These are phyloP conservation scores for Chlorops oryzae DNA, from an alignment of 1,140 invertebrate species.

Conservation along the genomic window DNA sequence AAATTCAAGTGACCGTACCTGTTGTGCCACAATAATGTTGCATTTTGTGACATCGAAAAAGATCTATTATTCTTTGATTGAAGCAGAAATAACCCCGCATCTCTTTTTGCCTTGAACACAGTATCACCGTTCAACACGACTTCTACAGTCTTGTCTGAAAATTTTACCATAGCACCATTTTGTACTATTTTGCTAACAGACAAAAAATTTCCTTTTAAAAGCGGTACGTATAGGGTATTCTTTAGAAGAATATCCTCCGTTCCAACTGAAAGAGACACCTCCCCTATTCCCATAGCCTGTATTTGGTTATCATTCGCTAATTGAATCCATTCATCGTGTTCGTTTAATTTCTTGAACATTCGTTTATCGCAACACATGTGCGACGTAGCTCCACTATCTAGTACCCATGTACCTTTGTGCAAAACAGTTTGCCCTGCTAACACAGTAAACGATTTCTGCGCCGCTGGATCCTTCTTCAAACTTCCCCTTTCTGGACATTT, in stretches of 20 bases:
- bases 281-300: not conserved
- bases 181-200: conserved; percentile 1
- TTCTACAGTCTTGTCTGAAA: not conserved
- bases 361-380: conserved; percentile 10
- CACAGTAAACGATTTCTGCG: not conserved
- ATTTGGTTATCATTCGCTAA: conserved; percentile 8
- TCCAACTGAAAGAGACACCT: not conserved
- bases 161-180: conserved; percentile 3
- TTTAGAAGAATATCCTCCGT: not conserved
- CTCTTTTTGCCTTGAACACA: not conserved
- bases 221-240: conserved; percentile 7
- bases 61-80: not conserved
- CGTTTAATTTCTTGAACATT: not conserved
- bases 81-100: not conserved
- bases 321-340: conserved; percentile 3
- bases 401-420: conserved; percentile 2
- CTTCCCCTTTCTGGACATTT: not conserved
- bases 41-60: not conserved
- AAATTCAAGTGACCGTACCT: not conserved
- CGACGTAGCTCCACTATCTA: conserved; percentile 10
- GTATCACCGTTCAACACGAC: not conserved
- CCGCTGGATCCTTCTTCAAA: not conserved
- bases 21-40: not conserved
- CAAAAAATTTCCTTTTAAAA: conserved; percentile 11
- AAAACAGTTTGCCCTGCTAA: not conserved